Percentiles rank a stretch among this genome's conserved stretches.
phyloP scores from a whole-genome alignment of 2,888 invertebrate genomes.

The Parnassius glacialis region DNA sequence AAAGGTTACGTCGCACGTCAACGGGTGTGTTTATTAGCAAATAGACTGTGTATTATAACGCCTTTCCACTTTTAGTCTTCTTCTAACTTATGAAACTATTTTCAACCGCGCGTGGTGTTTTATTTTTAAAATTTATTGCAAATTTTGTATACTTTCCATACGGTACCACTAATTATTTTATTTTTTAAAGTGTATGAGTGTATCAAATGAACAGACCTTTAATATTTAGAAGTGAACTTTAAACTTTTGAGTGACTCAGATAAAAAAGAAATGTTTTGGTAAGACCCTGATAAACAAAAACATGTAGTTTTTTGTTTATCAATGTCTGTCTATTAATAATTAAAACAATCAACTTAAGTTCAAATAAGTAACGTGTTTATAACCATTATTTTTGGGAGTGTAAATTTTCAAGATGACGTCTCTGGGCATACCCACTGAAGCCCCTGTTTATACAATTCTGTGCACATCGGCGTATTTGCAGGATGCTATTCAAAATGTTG shows the following conservation, averaged over 20 bases:
- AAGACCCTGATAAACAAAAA: too few species aligned
- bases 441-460: constrained; percentile 68
- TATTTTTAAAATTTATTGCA: too few species aligned
- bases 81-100: not conserved
- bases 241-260: too few species aligned
- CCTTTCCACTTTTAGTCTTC: constrained; percentile 4
- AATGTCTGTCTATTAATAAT: too few species aligned
- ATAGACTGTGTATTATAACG: constrained; percentile 7
- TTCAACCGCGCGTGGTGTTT: too few species aligned
- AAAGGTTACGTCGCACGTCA: constrained; percentile 3
- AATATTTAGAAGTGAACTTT: too few species aligned
- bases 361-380: not conserved
- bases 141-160: too few species aligned
- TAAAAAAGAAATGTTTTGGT: too few species aligned
- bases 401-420: constrained; percentile 54
- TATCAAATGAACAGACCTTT: too few species aligned
- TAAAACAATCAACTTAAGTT: not conserved
- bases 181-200: too few species aligned
- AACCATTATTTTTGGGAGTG: not conserved
- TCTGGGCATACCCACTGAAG: constrained; percentile 72
- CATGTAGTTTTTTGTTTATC: too few species aligned
- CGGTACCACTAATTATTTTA: too few species aligned
- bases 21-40: constrained; percentile 14
- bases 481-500: constrained; percentile 45
- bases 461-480: constrained; percentile 69